phyloP scores from a whole-genome alignment of 2,888 invertebrate genomes.

The Dascillus cervinus region DNA sequence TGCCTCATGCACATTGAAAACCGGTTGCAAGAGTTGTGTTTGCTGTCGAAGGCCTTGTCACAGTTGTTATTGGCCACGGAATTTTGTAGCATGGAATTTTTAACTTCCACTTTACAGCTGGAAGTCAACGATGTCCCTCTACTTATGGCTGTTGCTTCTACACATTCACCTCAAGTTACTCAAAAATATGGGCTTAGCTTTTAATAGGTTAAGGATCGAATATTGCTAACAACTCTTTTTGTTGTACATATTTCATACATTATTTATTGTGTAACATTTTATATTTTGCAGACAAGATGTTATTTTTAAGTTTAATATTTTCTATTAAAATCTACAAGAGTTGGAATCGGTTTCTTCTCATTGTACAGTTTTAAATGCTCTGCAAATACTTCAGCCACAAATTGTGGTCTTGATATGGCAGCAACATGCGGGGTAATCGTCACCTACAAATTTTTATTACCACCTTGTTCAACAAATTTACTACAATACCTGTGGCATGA shows the following conservation, averaged over 20 bases:
- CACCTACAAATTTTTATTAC: slow-evolving; percentile 30
- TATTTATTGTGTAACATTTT: background rate
- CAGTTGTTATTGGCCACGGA: slow-evolving; percentile 68
- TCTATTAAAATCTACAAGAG: slow-evolving; percentile 35
- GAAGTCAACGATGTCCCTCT: slow-evolving; percentile 83
- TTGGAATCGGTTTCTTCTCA: slow-evolving; percentile 34
- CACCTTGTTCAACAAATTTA: background rate
- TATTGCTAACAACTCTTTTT: background rate
- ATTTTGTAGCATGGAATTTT: slow-evolving; percentile 64
- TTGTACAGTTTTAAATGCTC: slow-evolving; percentile 41
- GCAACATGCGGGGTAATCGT: slow-evolving; percentile 44
- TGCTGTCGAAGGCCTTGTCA: slow-evolving; percentile 74
- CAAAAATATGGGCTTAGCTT: slow-evolving; percentile 73
- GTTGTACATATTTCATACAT: background rate
- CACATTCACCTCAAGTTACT: slow-evolving; percentile 76
- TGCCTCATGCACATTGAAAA: slow-evolving; percentile 73
- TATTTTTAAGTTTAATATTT: slow-evolving; percentile 36
- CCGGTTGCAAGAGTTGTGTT: slow-evolving; percentile 75
- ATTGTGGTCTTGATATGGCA: slow-evolving; percentile 36
- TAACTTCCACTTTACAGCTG: slow-evolving; percentile 66
- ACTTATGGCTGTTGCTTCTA: slow-evolving; percentile 76
- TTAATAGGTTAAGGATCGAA: slow-evolving; percentile 19
- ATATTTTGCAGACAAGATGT: background rate
- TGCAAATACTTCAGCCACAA: slow-evolving; percentile 43
- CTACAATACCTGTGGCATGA: slow-evolving; percentile 43